Conservation (phyloP, 2,113 vertebrate species). For the Dasyprocta punctata region DNA sequence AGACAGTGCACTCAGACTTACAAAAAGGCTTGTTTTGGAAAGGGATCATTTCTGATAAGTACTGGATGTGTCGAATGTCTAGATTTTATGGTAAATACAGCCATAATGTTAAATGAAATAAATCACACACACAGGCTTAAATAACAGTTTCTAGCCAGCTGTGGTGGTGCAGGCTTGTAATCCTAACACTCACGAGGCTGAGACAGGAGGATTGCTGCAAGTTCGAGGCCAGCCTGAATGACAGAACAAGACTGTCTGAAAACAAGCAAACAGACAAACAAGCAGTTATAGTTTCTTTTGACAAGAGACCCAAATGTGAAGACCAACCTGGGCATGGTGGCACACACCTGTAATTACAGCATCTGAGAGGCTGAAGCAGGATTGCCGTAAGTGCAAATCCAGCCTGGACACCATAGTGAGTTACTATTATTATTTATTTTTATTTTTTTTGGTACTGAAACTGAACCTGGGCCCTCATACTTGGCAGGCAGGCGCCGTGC, state of each 20-base stretch:
- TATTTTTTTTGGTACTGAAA: too few species aligned
- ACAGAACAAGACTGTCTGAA: background rate
- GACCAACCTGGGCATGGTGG: background rate
- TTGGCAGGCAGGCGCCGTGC: too few species aligned
- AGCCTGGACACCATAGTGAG: background rate
- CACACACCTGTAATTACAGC: background rate
- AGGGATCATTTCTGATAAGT: background rate
- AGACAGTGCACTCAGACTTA: background rate
- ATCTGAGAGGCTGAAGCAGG: background rate
- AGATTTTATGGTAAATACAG: conserved; percentile 11
- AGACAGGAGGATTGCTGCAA: background rate
- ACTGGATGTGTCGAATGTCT: background rate
- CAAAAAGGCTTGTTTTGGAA: background rate
- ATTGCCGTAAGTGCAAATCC: background rate
- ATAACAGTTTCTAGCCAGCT: background rate
- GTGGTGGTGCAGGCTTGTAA: background rate
- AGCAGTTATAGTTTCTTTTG: background rate
- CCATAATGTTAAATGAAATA: background rate
- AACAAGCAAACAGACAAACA: background rate
- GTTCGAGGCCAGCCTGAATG: background rate
- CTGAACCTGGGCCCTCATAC: too few species aligned
- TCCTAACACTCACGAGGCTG: background rate
- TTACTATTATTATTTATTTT: too few species aligned
- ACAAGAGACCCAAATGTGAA: background rate
- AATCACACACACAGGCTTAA: background rate